These are phyloP conservation scores for Crotalus viridis DNA, from an alignment of 2,113 vertebrate species.

Conservation along the genomic window DNA sequence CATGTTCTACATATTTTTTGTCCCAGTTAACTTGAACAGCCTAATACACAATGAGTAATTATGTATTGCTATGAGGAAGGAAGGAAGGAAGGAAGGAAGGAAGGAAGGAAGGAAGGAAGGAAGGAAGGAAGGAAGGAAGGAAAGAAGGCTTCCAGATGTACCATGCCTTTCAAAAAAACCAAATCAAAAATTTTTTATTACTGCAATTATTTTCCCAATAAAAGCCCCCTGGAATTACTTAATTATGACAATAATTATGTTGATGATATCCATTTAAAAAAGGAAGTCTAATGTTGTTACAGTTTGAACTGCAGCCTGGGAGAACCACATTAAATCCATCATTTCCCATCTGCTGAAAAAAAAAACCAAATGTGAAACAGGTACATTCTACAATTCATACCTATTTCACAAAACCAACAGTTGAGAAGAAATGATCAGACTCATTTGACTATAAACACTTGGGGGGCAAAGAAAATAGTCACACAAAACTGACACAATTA, in stretches of 20 bases:
- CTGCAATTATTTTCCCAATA: neutral
- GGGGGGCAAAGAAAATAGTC: neutral
- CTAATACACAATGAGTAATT: neutral
- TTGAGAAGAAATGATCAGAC: neutral
- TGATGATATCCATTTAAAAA: neutral
- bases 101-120: neutral
- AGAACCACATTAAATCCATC: neutral
- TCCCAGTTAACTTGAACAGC: neutral
- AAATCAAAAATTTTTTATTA: neutral
- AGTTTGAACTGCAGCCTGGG: neutral
- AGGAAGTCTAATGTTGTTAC: neutral
- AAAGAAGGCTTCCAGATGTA: neutral
- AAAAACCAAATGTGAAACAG: neutral
- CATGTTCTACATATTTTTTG: neutral
- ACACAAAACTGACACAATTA: neutral
- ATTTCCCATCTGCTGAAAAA: neutral
- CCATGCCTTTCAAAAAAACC: neutral
- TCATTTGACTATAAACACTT: fast-evolving
- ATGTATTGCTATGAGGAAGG: neutral
- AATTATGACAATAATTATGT: conserved; percentile 5
- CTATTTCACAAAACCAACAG: neutral
- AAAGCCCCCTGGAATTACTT: conserved; percentile 2
- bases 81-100: neutral
- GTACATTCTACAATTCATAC: neutral
- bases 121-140: neutral